A percentile compares a stretch with the other conserved stretches of the same genome.
Conservation (phyloP, 2,888 invertebrate species). For the Laspeyria flexula region DNA sequence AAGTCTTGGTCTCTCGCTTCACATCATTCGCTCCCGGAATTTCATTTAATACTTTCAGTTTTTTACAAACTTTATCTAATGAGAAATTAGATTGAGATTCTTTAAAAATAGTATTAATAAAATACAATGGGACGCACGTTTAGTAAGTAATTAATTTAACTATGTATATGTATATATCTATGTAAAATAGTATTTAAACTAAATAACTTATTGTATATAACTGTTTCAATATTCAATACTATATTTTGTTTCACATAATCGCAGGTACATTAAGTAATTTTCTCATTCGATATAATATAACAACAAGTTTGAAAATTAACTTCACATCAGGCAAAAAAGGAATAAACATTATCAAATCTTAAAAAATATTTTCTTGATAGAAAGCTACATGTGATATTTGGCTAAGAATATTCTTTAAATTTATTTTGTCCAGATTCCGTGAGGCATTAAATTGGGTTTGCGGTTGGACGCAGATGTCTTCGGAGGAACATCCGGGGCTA, state of each 20-base stretch:
- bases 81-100: slow-evolving; percentile 18
- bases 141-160: neutral
- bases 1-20: slow-evolving; percentile 31
- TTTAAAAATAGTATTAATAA: slow-evolving; percentile 3
- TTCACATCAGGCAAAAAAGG: too few relatives aligned
- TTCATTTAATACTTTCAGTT: slow-evolving; percentile 47
- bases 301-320: slow-evolving; percentile 12
- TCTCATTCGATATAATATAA: too few relatives aligned
- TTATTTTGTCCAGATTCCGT: slow-evolving; percentile 75
- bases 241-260: too few relatives aligned
- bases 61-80: slow-evolving; percentile 16
- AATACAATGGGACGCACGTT: neutral
- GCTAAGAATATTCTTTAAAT: slow-evolving; percentile 57
- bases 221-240: too few relatives aligned
- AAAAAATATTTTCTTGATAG: too few relatives aligned
- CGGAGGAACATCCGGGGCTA: slow-evolving; percentile 58
- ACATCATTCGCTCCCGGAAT: slow-evolving; percentile 46
- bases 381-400: too few relatives aligned
- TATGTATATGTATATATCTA: too few relatives aligned
- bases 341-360: slow-evolving; percentile 18
- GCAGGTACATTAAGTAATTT: too few relatives aligned
- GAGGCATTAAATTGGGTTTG: slow-evolving; percentile 79
- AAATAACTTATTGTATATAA: too few relatives aligned
- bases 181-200: too few relatives aligned
- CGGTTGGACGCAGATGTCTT: slow-evolving; percentile 75